Conservation (phyloP, 2,888 invertebrate genomes). For the Spodoptera picta region DNA sequence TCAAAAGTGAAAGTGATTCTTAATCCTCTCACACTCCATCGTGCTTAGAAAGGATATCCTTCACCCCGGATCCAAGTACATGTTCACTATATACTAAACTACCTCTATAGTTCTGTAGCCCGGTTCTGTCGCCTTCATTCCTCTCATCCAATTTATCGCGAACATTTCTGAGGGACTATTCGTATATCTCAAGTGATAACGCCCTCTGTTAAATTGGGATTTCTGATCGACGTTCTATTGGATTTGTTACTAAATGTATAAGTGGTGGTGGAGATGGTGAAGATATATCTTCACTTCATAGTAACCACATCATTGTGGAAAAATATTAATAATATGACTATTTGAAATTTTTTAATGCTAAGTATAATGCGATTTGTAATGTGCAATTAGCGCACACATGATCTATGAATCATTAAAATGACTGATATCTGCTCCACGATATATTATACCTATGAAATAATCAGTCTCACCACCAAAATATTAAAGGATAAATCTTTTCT, state of each 20-base stretch:
- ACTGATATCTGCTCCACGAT: no score
- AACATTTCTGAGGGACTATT: slow-evolving; percentile 51
- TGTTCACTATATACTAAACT: background rate
- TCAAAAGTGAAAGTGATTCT: slow-evolving; percentile 9
- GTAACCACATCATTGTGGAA: no score
- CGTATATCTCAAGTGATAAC: slow-evolving; percentile 50
- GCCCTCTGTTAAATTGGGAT: slow-evolving; percentile 48
- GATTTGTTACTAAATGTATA: slow-evolving; percentile 22
- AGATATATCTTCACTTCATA: no score
- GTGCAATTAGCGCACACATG: no score
- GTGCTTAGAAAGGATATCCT: slow-evolving; percentile 18
- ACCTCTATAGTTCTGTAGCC: slow-evolving; percentile 11
- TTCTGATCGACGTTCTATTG: slow-evolving; percentile 39
- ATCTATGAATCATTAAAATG: no score
- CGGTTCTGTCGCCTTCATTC: slow-evolving; percentile 32
- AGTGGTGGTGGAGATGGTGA: background rate
- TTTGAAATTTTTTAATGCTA: no score
- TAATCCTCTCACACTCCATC: slow-evolving; percentile 22
- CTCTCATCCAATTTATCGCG: slow-evolving; percentile 49
- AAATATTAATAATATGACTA: no score
- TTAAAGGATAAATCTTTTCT: background rate
- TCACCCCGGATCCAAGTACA: slow-evolving; percentile 9
- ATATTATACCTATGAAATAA: no score
- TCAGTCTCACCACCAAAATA: no score
- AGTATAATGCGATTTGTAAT: no score